Evolutionary conservation across 2,888 invertebrate species (phyloP).

Genomic region (Cerceris rybyensis): DNA sequence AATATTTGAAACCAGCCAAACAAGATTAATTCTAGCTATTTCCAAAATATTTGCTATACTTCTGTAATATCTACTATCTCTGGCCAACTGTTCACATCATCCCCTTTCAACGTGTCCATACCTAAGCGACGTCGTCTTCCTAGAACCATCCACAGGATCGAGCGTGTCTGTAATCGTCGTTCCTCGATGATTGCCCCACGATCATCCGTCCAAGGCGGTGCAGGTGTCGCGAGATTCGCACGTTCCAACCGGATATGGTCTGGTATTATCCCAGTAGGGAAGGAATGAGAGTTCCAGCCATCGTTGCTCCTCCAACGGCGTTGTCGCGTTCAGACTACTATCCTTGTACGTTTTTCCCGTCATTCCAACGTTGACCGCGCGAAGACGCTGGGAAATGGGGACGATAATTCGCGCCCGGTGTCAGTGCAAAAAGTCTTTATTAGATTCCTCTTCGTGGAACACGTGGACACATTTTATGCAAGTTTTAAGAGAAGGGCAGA

Average conservation of each 20-base stretch:
- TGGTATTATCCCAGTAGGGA: constrained; percentile 57
- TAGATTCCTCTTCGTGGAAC: constrained; percentile 43
- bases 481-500: background rate
- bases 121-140: constrained; percentile 52
- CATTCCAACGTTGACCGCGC: constrained; percentile 43
- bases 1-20: no score
- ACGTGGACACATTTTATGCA: background rate
- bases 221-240: constrained; percentile 69
- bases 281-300: constrained; percentile 30
- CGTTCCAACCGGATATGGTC: constrained; percentile 66
- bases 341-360: constrained; percentile 54
- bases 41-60: no score
- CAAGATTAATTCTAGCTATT: no score
- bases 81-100: background rate
- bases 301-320: constrained; percentile 17
- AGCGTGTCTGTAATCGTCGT: constrained; percentile 69
- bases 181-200: constrained; percentile 69
- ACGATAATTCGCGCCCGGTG: constrained; percentile 52
- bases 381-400: constrained; percentile 52
- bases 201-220: constrained; percentile 58
- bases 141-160: constrained; percentile 55
- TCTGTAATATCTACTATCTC: background rate
- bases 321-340: constrained; percentile 25
- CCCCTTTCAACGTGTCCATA: constrained; percentile 17
- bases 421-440: constrained; percentile 53